These are phyloP conservation scores for Psylliodes chrysocephalus DNA, from an alignment of 2,888 invertebrate genomes.

Conservation along the genomic window DNA sequence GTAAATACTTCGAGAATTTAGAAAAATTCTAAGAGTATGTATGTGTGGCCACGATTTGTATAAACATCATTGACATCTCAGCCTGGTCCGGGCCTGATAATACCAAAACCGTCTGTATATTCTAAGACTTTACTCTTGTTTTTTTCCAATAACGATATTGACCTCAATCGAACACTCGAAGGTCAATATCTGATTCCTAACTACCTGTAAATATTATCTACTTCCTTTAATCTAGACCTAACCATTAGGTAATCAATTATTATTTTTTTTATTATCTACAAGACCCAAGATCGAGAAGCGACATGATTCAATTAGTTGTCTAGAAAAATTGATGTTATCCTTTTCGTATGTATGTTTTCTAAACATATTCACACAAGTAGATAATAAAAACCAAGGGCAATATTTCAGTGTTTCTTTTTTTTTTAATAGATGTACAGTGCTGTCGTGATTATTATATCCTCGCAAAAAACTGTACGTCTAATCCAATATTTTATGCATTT, in stretches of 20 bases:
- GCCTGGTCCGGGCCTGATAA: neutral
- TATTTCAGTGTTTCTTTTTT: no score
- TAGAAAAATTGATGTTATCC: neutral
- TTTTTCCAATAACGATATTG: constrained; percentile 22
- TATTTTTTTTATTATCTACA: neutral
- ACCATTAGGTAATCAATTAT: constrained; percentile 3
- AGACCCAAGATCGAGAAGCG: neutral
- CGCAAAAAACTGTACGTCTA: no score
- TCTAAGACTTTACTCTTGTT: constrained; percentile 2
- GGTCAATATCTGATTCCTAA: constrained; percentile 25
- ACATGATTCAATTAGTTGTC: neutral
- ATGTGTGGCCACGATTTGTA: no score
- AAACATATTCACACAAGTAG: neutral
- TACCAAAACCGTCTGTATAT: neutral
- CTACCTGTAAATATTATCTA: constrained; percentile 16
- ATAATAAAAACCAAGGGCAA: neutral
- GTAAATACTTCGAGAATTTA: no score
- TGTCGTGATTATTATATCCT: no score
- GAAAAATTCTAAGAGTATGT: no score
- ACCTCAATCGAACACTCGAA: constrained; percentile 24
- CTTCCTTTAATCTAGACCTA: constrained; percentile 20
- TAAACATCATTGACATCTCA: no score
- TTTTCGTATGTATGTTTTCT: neutral
- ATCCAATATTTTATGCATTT: no score
- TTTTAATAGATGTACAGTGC: no score